Conservation (phyloP, 92 coral and sea anemone genomes). For the Siderastrea radians region DNA sequence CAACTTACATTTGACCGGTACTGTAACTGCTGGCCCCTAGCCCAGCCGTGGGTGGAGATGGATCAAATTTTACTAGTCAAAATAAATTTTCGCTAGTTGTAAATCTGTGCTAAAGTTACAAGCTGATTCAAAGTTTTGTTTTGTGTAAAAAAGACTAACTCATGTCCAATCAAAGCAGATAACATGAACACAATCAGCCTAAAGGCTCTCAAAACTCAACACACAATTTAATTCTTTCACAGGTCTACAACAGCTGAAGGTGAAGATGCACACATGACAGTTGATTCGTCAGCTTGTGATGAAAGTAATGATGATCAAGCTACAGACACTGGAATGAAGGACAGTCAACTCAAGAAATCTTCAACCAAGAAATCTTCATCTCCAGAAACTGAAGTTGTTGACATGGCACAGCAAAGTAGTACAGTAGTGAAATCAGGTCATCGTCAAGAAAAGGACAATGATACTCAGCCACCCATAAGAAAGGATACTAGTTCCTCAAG, state of each 20-base stretch:
- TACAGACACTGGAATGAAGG: neutral
- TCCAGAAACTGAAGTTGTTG: neutral
- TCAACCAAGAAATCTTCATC: neutral
- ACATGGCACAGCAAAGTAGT: neutral
- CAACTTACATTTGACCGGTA: too few species aligned
- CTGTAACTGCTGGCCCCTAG: too few species aligned
- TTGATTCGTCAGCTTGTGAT: neutral
- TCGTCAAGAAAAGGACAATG: neutral
- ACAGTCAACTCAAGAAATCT: neutral
- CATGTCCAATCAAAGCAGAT: too few species aligned
- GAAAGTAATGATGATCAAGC: neutral
- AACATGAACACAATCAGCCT: too few species aligned
- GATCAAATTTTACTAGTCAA: too few species aligned
- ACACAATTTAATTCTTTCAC: neutral
- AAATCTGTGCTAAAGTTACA: too few species aligned
- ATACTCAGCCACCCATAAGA: neutral
- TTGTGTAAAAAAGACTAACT: too few species aligned
- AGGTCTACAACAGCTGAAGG: neutral
- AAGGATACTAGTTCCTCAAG: neutral
- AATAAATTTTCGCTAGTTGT: too few species aligned
- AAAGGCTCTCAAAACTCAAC: too few species aligned
- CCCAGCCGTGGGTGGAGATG: too few species aligned
- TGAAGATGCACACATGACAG: neutral
- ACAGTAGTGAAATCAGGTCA: neutral
- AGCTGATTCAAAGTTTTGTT: too few species aligned